These are phyloP conservation scores for Stratiomys singularior DNA, from an alignment of 2,888 invertebrate species.

Conservation along the genomic window DNA sequence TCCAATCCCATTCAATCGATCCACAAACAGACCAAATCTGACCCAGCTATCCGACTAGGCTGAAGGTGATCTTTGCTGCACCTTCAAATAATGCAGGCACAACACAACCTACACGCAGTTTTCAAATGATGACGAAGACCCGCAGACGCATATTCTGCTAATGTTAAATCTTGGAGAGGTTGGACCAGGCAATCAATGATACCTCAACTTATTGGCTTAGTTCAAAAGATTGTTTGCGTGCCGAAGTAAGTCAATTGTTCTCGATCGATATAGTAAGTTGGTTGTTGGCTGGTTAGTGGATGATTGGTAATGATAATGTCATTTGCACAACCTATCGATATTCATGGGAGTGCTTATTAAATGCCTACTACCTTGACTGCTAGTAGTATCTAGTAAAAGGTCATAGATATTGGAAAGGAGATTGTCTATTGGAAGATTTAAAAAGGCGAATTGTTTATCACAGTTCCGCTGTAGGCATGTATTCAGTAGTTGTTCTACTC, in stretches of 20 bases:
- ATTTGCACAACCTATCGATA: neutral
- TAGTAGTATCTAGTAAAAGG: neutral
- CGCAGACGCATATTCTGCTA: neutral
- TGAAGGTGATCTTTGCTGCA: neutral
- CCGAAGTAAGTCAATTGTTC: neutral
- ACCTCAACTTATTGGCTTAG: neutral
- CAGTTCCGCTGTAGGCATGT: too few species aligned
- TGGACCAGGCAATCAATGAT: neutral
- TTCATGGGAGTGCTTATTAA: slow-evolving; percentile 29
- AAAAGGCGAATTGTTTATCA: too few species aligned
- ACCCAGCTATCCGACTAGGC: neutral
- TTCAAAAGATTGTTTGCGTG: neutral
- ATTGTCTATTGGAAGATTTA: too few species aligned
- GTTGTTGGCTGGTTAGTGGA: slow-evolving; percentile 15
- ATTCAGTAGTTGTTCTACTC: too few species aligned
- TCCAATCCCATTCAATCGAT: neutral
- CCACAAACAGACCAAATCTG: neutral
- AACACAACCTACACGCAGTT: neutral
- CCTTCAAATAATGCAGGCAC: neutral
- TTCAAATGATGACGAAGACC: neutral
- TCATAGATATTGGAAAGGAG: neutral
- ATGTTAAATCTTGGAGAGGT: neutral
- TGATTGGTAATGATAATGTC: slow-evolving; percentile 21
- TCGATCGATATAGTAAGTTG: neutral
- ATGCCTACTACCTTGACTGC: neutral